phyloP scores from a whole-genome alignment of 2,797 vertebrate species.

The Chromobotia macracanthus region DNA sequence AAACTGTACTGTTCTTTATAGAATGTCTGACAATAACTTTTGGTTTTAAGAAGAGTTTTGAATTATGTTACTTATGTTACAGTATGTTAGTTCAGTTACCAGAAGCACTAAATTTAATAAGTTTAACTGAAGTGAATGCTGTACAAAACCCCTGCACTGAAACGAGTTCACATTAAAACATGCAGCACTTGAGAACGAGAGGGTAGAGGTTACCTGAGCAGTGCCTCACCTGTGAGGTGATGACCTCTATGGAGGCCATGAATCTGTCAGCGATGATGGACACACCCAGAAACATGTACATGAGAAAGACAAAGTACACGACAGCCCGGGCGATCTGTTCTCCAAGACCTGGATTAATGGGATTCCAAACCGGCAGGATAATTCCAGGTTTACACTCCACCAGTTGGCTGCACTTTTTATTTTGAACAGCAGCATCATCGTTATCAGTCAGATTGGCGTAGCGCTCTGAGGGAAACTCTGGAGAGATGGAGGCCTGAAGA shows the following conservation, averaged over 20 bases:
- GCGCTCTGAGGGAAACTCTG: constrained; percentile 1
- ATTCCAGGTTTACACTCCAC: constrained; percentile 83
- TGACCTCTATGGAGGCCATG: constrained; percentile 97
- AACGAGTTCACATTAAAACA: not conserved
- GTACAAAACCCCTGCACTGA: no score
- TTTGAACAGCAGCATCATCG: constrained; percentile 8
- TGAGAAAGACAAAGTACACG: constrained; percentile 89
- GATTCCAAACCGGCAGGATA: constrained; percentile 87
- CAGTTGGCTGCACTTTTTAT: constrained; percentile 44
- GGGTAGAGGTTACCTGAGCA: no score
- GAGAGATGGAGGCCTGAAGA: not conserved
- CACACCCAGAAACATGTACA: constrained; percentile 94
- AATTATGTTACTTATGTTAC: no score
- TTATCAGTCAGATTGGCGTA: constrained; percentile 45
- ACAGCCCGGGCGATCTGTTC: constrained; percentile 85
- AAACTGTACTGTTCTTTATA: no score
- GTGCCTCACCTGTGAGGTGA: constrained; percentile 88
- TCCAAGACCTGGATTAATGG: constrained; percentile 79
- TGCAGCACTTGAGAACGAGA: not conserved
- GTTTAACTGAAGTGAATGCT: no score
- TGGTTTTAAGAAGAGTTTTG: no score
- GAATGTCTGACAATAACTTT: no score
- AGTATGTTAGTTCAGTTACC: no score
- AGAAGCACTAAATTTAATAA: no score
- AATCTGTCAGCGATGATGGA: constrained; percentile 96